Conservation (phyloP, 2,113 vertebrate genomes). For the Thalassarche chlororhynchos region DNA sequence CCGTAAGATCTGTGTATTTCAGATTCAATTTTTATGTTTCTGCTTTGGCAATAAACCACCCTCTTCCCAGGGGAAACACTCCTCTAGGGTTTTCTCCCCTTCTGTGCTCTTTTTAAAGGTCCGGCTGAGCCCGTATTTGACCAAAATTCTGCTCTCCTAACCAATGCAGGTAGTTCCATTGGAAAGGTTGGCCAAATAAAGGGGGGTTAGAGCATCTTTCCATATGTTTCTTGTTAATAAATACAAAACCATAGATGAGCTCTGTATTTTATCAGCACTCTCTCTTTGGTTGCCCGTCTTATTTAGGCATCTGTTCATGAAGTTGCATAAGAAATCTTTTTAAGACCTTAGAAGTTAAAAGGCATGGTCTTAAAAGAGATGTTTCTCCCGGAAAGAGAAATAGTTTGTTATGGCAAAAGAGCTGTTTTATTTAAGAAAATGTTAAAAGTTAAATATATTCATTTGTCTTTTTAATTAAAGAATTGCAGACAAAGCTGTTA, state of each 20-base stretch:
- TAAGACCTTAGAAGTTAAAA: background rate
- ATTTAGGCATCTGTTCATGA: background rate
- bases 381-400: background rate
- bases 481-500: background rate
- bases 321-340: background rate
- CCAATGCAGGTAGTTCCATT: background rate
- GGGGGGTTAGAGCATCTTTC: background rate
- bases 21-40: background rate
- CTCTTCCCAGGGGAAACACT: background rate
- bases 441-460: background rate
- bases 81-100: background rate
- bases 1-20: background rate
- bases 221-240: background rate
- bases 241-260: background rate
- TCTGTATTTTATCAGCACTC: background rate
- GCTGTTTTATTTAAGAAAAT: background rate
- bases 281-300: background rate
- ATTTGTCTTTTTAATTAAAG: background rate
- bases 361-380: background rate
- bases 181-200: background rate
- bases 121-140: background rate
- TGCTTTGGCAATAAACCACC: background rate
- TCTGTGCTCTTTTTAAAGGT: background rate
- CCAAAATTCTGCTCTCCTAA: background rate
- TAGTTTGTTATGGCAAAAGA: background rate